Conservation (phyloP, 2,888 invertebrate species). For the Cremastinae sp. region DNA sequence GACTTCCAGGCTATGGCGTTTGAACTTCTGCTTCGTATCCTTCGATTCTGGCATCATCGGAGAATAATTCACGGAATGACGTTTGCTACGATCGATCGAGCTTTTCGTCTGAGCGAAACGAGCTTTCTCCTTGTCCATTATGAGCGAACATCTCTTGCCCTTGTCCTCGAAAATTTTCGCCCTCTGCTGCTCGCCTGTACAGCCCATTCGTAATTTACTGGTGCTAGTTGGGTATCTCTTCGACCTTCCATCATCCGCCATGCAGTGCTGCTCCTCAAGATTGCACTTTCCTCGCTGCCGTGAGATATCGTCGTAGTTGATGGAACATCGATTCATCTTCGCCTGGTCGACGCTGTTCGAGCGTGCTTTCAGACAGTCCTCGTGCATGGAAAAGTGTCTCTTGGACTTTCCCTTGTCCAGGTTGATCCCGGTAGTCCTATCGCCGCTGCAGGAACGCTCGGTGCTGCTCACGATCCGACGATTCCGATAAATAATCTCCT, state of each 20-base stretch:
- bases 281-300: constrained; percentile 64
- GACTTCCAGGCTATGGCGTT: constrained; percentile 75
- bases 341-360: constrained; percentile 64
- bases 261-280: constrained; percentile 61
- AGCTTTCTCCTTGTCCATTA: constrained; percentile 69
- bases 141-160: constrained; percentile 68
- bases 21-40: constrained; percentile 71
- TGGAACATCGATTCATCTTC: constrained; percentile 65
- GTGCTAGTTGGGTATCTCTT: constrained; percentile 65
- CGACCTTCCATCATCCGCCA: constrained; percentile 62
- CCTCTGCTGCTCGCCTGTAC: constrained; percentile 54
- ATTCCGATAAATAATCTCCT: constrained; percentile 72
- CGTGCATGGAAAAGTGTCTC: constrained; percentile 68
- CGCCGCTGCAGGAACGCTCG: constrained; percentile 61
- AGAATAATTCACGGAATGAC: constrained; percentile 73
- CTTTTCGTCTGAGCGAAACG: constrained; percentile 67
- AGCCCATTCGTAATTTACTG: constrained; percentile 63
- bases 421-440: constrained; percentile 65
- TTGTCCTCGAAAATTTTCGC: constrained; percentile 66
- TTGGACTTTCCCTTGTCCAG: constrained; percentile 69
- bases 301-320: constrained; percentile 72
- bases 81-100: constrained; percentile 71
- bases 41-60: constrained; percentile 69
- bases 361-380: constrained; percentile 70
- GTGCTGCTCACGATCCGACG: constrained; percentile 63